Base-by-base conservation (phyloP, 2,888 invertebrate species). In the Cyaniris semiargus region DNA sequence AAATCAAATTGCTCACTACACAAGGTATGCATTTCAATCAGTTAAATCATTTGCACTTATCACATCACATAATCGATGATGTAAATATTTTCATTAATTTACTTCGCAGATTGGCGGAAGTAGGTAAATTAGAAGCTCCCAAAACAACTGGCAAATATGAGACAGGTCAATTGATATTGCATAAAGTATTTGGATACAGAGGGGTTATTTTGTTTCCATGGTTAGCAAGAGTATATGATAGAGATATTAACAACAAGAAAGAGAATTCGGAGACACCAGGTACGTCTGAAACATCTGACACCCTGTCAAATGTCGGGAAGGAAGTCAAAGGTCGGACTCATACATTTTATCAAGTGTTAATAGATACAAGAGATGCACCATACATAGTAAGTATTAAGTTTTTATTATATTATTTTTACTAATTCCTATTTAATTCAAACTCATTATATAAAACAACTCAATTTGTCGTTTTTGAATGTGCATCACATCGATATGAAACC, bases 161-260 rank as follows among this genome's bases (percentile, higher is more conserved):
- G 85, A 98, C 99, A 4, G 99, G 99, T 13, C 99, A 99, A 92
- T 94, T 99, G 79, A 99, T 99, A 89, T 94, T 99, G 76, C 99
- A 99, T 88, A 96, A 98, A 85, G 97, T 99, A 23, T 99, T 99
- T 90, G 99, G 99, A 21, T 99, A 99, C 89, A 95, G 99, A 83
- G 99, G 99, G 5, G 98, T 99, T 18, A 96, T 99, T 78, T 94
- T 99, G 76, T 99, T 99, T 88, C 99, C 99, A 1, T 99, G 99
- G 99, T 93, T 98, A 79, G 99, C 99, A 10, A 95, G 98, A 86
- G 98, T 99, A 0, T 99, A 98, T 86, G 99, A 99, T 86, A 95
- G 99, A 85, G 98, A 99, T 94, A 94, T 97, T 76, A 96, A 97
- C 1, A 95, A 95, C 83, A 96, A 96, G 86, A 95, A 95, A 84